Evolutionary conservation across 2,113 vertebrate species (phyloP), one percentile per base, ranked within the genome.

Genomic region (Brachyistius frenatus): DNA sequence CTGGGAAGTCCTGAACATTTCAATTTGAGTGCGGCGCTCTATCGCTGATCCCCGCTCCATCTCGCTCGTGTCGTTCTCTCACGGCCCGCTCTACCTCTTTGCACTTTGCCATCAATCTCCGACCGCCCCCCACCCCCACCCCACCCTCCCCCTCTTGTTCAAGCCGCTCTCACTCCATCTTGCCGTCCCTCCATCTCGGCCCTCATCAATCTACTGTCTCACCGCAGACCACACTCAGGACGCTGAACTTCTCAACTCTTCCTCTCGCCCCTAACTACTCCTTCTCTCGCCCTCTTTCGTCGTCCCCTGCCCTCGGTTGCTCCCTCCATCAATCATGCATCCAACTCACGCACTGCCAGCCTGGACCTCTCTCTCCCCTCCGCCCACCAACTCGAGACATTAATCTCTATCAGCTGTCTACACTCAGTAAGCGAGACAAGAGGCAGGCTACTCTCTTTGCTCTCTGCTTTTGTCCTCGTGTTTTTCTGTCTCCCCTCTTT

Each of bases 351-450:
- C 81, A 31, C 79, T 76, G 83, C 80, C 80, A 91, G 84, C 84
- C 90, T 80, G 73, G 74, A 87, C 78, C 69, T 78, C 78, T 74
- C 74, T 71, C 74, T 68, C 69, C 74, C 62, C 57, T 63, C 81
- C 55, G 47, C 81, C 77, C 88, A 89, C 88, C 80, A 84, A 75
- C 76, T 79, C 83, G 37, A 87, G 70, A 86, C 90, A 93, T 93
- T 92, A 79, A 93, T 93, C 91, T 92, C 90, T 73, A 93, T 93
- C 85, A 88, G 80, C 87, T 87, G 84, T 89, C 87, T 72, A 35
- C 84, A 67, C 86, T 76, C 36, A 56, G 83, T 75, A 64, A 83
- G 78, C 85, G 35, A 73, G 86, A 91, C 86, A 77, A 89, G 78
- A 81, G 73, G 67, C 81, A 67, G 60, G 67, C 63, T 72, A 68